These are phyloP conservation scores for Eufriesea mexicana DNA, from an alignment of 1,140 invertebrate genomes.

Conservation along the genomic window DNA sequence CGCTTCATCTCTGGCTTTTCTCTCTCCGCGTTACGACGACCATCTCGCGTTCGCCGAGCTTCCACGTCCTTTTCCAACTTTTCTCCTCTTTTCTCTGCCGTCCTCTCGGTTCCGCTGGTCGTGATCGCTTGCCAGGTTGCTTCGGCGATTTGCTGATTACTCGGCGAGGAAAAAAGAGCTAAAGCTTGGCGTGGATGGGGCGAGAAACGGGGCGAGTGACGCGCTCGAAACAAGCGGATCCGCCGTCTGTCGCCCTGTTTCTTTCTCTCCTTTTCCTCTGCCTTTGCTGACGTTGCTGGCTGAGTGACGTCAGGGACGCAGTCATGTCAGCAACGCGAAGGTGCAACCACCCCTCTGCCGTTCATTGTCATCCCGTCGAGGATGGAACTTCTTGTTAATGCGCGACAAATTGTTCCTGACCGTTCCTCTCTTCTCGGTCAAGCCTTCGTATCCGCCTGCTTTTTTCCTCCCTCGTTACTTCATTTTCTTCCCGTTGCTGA, in stretches of 20 bases:
- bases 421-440: not conserved
- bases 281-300: conserved; percentile 57
- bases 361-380: conserved; percentile 16
- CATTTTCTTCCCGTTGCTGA: not conserved
- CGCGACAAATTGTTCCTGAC: conserved; percentile 28
- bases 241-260: conserved; percentile 10
- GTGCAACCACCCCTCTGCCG: conserved; percentile 15
- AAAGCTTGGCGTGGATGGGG: conserved; percentile 5
- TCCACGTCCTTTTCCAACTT: not conserved
- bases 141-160: conserved; percentile 79
- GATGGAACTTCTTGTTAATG: conserved; percentile 20
- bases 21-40: conserved; percentile 18
- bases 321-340: conserved; percentile 42
- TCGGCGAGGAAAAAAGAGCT: conserved; percentile 46
- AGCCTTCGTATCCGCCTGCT: not conserved
- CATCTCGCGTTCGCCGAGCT: conserved; percentile 21
- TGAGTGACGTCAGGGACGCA: conserved; percentile 44
- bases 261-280: not conserved
- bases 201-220: conserved; percentile 55
- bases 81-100: conserved; percentile 8
- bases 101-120: conserved; percentile 18
- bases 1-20: not conserved
- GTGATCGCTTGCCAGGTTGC: conserved; percentile 64
- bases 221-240: conserved; percentile 59
- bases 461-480: not conserved